Evolutionary conservation across 2,888 invertebrate species (phyloP), one percentile per base, ranked within the genome.

Genomic region (Microchrysa polita): DNA sequence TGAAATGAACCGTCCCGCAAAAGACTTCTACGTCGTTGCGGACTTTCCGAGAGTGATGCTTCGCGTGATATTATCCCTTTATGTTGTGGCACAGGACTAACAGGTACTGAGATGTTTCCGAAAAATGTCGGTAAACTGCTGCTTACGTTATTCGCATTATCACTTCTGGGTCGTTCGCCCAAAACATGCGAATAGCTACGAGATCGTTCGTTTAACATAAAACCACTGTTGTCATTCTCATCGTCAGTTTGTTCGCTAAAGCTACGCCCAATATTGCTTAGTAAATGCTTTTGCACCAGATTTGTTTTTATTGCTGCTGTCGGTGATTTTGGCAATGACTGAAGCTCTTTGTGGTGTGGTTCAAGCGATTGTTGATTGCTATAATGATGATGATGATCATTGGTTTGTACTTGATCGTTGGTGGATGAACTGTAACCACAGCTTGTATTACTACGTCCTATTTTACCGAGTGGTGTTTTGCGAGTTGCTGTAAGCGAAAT

Each of bases 1-100:
- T 84, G 83, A 72, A 82, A 82, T 1, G 84, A 83, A 73, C 81
- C 83, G 72, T 83, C 84, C 0, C 84, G 79, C 1, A 82, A 78
- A 59, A 84, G 77, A 27, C 76, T 75, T 40, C 80, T 76, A n/a
- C 73, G 61, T 0, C 77, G 78, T 34, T 34, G 27, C 44, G 79
- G 77, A 18, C 77, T 75, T 5, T 75, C 72, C 7, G 76, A 76
- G 22, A 76, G 73, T 59, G 75, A 73, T 55, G 55, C 55, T 44
- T 74, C 74, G 7, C 72, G 59, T 5, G 72, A 72, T 20, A 63
- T 67, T 9, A 27, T 18, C 23, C 65, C 73, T 18, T 53, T 73
- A 53, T 53, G 22, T 53, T 63, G 72, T 63, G 63, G 63, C 52
- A 73, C 52, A 53, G 72, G 72, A 18, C 72, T 73, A 55, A 73